Evolutionary conservation across 2,797 vertebrate species (phyloP).

Genomic region (Brotogeris chrysoptera): DNA sequence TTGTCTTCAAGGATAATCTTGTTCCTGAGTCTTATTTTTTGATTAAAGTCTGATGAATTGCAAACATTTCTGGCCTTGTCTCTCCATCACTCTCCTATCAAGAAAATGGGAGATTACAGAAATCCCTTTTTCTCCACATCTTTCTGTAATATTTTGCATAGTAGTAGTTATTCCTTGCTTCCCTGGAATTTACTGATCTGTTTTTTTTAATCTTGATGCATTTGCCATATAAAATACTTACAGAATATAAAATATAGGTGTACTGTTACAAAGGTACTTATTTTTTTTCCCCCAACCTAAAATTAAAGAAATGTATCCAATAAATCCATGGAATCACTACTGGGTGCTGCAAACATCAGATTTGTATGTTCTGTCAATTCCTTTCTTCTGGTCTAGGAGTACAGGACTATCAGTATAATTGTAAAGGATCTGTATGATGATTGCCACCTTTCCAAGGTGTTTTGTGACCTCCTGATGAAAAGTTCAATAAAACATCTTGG

Average conservation of each 20-base stretch:
- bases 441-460: slow-evolving; percentile 2
- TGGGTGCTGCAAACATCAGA: background rate
- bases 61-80: background rate
- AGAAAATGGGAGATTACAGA: background rate
- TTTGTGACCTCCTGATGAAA: slow-evolving; percentile 6
- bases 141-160: background rate
- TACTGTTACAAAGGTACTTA: background rate
- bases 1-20: background rate
- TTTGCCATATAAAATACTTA: background rate
- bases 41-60: background rate
- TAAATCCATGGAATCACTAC: background rate
- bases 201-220: background rate
- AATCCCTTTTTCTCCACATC: background rate
- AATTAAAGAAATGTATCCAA: background rate
- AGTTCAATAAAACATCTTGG: slow-evolving; percentile 6
- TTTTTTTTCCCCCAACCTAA: background rate
- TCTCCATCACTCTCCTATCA: background rate
- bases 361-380: background rate
- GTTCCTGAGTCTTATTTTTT: background rate
- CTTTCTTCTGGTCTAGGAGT: background rate
- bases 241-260: background rate
- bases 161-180: background rate
- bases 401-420: background rate
- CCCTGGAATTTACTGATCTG: background rate
- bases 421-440: background rate